Evolutionary conservation across 2,797 vertebrate species (phyloP).

Genomic region (Siniperca scherzeri): DNA sequence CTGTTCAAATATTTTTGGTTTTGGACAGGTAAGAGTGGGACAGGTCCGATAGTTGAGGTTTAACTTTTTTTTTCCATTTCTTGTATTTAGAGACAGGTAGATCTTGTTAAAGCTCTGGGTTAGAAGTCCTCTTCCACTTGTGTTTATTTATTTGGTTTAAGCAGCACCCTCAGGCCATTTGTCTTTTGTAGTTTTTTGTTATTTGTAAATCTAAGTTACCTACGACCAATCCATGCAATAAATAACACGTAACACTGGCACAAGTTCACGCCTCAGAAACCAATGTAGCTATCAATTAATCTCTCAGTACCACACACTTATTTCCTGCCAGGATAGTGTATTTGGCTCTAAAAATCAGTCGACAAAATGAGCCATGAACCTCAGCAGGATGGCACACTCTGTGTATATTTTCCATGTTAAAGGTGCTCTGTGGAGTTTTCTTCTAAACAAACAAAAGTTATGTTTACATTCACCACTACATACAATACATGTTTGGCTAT

Average conservation of each 20-base stretch:
- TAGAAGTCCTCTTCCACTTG: not conserved
- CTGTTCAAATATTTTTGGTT: too few species aligned
- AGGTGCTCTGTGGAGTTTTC: not conserved
- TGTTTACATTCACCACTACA: not conserved
- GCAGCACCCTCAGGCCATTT: not conserved
- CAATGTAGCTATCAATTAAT: not conserved
- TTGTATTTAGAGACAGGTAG: not conserved
- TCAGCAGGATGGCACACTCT: not conserved
- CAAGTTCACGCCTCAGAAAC: not conserved
- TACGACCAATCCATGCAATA: not conserved
- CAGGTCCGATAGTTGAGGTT: too few species aligned
- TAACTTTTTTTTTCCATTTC: not conserved
- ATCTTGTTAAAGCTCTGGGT: not conserved
- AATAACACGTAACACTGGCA: not conserved
- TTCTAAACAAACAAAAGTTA: too few species aligned
- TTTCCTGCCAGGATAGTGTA: not conserved
- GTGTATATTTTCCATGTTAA: not conserved
- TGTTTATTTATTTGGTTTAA: not conserved
- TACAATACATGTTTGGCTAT: not conserved
- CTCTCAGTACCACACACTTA: not conserved
- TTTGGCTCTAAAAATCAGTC: not conserved
- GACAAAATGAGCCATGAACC: not conserved
- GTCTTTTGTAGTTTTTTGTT: not conserved
- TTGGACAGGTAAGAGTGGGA: too few species aligned
- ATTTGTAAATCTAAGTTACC: not conserved